Evolutionary conservation across 2,888 invertebrate genomes (phyloP), one percentile per base, ranked within the genome.

Genomic region (Pristionchus entomophagus): DNA sequence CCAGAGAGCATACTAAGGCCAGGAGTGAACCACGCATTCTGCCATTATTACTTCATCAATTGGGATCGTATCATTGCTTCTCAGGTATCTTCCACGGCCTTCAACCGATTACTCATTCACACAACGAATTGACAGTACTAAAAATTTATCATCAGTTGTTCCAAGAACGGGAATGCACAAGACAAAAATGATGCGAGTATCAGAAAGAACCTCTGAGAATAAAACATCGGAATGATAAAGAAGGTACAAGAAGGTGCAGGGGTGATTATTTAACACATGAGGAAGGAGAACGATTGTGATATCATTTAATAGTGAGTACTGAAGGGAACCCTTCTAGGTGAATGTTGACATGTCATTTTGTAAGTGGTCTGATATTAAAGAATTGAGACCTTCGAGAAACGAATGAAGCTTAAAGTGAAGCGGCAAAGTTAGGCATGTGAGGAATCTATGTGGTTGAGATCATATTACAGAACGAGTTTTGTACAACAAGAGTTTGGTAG

Each of bases 361-460:
- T 17, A 19, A 32, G 29, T 19, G 41, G 41, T n/a, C 14, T 22
- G 69, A 22, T 73, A 41, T 41, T 35, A 41, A 41, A 65, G n/a
- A n/a, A n/a, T n/a, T 41, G 41, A 41, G 17, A 73, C 69, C 41
- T 2, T 73, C 38, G 19, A 38, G 38, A 17, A 73, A 73, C 6
- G 35, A n/a, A 38, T 41, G 29, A 41, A n/a, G 41, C 41, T n/a
- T 8, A 65, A 35, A 38, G 56, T n/a, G n/a, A 35, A 65, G 19
- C 65, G 65, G 65, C 69, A n/a, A 73, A 73, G 38, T 38, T 22
- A 73, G 69, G 69, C 78, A 45, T 38, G 45, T 35, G 17, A 51
- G 38, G 78, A 78, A 78, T 78, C 29, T n/a, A n/a, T 73, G 41
- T 41, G 8, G 17, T 4, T 51, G 78, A 78, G 78, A 78, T 78